These are phyloP conservation scores for Galagoides demidoff DNA, from an alignment of 2,797 vertebrate genomes.

Conservation along the genomic window DNA sequence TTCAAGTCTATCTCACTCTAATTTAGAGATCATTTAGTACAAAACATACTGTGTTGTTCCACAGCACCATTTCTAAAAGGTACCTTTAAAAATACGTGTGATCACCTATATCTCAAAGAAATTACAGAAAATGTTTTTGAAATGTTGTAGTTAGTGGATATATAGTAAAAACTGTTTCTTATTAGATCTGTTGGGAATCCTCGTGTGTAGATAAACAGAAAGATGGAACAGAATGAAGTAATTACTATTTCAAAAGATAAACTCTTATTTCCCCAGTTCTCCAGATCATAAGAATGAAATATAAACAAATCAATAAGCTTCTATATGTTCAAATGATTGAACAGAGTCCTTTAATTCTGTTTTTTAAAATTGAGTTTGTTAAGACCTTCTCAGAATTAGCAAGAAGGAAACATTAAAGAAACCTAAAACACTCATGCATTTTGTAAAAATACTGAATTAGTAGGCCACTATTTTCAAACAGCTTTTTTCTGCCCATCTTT, in stretches of 20 bases:
- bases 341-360: background rate
- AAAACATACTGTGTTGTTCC: background rate
- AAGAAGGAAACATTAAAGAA: background rate
- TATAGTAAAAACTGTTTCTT: background rate
- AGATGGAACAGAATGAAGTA: background rate
- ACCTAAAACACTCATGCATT: background rate
- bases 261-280: background rate
- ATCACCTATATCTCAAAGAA: background rate
- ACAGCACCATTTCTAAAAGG: background rate
- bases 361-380: background rate
- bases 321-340: background rate
- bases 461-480: background rate
- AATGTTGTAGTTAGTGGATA: background rate
- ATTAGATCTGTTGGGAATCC: background rate
- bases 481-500: background rate
- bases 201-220: background rate
- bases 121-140: background rate
- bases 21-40: background rate
- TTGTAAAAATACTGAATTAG: background rate
- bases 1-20: background rate
- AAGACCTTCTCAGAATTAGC: background rate
- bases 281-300: constrained; percentile 2
- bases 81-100: background rate
- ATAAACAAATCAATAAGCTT: background rate
- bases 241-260: background rate